Conservation (phyloP, 2,888 invertebrate species). For the Salpingus planirostris region DNA sequence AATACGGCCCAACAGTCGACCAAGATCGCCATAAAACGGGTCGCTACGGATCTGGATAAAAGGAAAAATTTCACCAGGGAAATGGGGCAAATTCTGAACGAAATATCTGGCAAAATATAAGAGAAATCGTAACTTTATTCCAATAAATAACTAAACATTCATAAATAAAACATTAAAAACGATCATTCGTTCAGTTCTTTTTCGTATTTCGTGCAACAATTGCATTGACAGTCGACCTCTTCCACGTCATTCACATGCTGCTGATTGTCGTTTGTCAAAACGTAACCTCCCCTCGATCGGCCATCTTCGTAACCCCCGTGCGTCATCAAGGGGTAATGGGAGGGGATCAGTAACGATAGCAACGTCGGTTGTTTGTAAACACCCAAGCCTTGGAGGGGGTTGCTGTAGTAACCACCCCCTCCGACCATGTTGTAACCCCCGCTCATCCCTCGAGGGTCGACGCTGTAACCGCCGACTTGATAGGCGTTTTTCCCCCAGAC, state of each 20-base stretch:
- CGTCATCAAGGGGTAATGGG: too few species aligned
- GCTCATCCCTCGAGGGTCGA: too few species aligned
- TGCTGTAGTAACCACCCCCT: neutral
- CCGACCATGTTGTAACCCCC: neutral
- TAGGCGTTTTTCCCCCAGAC: neutral
- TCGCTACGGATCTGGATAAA: neutral
- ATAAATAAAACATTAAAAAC: neutral
- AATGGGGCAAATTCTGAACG: neutral
- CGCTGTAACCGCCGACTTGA: neutral
- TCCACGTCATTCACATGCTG: too few species aligned
- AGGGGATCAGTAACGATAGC: too few species aligned
- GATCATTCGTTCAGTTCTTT: neutral
- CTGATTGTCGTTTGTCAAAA: too few species aligned
- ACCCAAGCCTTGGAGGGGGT: neutral
- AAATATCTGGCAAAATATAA: too few species aligned
- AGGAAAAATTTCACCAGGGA: neutral
- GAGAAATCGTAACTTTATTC: too few species aligned
- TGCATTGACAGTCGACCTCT: neutral
- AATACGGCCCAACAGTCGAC: constrained; percentile 24
- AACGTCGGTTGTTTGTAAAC: neutral
- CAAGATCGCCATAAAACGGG: constrained; percentile 20
- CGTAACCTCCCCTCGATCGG: too few species aligned
- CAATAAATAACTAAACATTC: too few species aligned
- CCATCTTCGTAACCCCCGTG: too few species aligned
- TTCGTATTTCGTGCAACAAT: neutral